A percentile compares a stretch with the other conserved stretches of the same genome.
Evolutionary conservation across 2,797 vertebrate genomes (phyloP).

Genomic region (Manis crassicaudata): DNA sequence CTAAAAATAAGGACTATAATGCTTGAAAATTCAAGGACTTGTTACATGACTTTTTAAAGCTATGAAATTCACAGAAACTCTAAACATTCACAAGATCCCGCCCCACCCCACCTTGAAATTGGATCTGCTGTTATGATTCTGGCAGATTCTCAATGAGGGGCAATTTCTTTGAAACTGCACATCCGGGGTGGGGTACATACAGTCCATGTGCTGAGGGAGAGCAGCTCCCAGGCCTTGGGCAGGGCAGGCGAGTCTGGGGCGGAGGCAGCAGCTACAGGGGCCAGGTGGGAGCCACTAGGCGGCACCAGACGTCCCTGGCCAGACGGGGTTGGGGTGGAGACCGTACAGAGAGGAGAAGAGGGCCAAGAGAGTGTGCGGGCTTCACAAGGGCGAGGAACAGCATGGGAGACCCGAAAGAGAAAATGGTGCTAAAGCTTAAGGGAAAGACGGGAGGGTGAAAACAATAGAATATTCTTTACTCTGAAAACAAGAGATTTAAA

Average conservation of each 20-base stretch:
- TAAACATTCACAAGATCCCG: neutral
- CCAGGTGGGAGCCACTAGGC: neutral
- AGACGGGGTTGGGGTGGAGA: no score
- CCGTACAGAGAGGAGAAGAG: neutral
- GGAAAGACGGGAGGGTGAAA: neutral
- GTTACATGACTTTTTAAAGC: neutral
- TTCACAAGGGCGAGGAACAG: neutral
- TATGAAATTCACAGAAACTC: neutral
- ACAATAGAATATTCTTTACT: neutral
- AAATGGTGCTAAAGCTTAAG: neutral
- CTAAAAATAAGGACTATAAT: neutral
- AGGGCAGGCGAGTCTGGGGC: fast-evolving
- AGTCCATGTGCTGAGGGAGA: neutral
- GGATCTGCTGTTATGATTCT: neutral
- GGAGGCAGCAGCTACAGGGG: no score
- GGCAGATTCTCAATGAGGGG: neutral
- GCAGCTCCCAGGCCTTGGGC: neutral
- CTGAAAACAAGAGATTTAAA: neutral
- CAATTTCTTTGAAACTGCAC: neutral
- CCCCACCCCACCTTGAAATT: neutral
- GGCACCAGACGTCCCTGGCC: no score
- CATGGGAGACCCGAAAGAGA: neutral
- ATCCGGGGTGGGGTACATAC: neutral
- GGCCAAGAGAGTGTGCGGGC: no score
- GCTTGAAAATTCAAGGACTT: slow-evolving; percentile 35